Conservation (phyloP, 37 sponge, comb jelly and placozoan genomes). For the Hexactinellida sp. region DNA sequence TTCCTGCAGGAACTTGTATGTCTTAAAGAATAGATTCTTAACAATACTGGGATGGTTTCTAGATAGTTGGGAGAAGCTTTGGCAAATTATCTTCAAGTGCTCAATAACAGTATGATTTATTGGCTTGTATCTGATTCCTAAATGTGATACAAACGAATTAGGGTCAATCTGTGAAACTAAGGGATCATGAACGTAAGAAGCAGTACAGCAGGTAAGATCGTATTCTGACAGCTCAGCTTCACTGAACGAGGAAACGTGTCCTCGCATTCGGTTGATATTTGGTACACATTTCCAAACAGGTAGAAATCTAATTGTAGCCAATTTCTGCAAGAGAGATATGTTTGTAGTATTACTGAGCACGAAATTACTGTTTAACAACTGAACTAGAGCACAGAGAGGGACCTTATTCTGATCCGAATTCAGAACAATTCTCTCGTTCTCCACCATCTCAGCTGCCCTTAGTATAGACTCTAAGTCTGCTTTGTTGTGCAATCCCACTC, state of each 20-base stretch:
- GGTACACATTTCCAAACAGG: slow-evolving; percentile 7
- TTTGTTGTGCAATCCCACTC: background rate
- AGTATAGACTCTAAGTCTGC: background rate
- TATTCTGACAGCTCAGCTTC: background rate
- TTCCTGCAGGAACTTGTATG: background rate
- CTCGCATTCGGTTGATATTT: background rate
- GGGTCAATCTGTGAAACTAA: background rate
- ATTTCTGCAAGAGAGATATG: background rate
- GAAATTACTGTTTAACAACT: background rate
- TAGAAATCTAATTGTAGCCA: background rate
- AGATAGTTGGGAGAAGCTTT: background rate
- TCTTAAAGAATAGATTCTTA: background rate
- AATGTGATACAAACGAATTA: background rate
- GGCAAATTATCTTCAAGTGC: background rate
- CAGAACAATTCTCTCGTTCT: background rate
- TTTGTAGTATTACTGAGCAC: background rate
- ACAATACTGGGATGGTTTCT: background rate
- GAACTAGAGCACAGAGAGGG: background rate
- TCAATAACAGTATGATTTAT: background rate
- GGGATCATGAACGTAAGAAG: background rate
- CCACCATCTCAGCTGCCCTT: background rate
- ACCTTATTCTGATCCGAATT: background rate
- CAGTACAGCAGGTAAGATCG: background rate
- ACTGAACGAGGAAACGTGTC: background rate
- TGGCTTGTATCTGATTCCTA: background rate